Evolutionary conservation across 2,113 vertebrate species (phyloP).

Genomic region (Accipiter cooperii): DNA sequence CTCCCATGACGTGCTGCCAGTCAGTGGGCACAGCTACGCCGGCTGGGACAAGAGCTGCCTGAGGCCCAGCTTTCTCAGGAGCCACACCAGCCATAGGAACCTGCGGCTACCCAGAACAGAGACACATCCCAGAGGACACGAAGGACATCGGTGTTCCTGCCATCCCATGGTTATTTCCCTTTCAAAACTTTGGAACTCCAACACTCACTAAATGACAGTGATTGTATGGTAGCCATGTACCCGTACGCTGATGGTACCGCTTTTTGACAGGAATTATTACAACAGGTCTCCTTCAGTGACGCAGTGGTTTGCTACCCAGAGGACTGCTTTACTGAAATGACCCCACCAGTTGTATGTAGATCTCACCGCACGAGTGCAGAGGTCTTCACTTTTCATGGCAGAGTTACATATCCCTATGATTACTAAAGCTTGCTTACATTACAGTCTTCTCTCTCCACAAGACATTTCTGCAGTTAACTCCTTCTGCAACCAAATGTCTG

Average conservation of each 20-base stretch:
- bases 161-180: not conserved
- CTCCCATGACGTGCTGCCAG: not conserved
- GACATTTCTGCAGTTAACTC: not conserved
- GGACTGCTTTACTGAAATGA: not conserved
- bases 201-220: not conserved
- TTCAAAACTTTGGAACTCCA: not conserved
- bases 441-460: not conserved
- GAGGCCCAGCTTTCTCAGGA: not conserved
- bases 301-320: not conserved
- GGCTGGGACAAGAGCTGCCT: not conserved
- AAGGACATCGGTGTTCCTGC: not conserved
- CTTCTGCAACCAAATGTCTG: not conserved
- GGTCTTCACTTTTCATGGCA: not conserved
- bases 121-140: not conserved
- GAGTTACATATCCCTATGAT: not conserved
- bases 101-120: not conserved
- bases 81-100: not conserved
- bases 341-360: not conserved
- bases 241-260: rapidly evolving
- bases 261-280: not conserved
- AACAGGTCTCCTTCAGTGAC: not conserved
- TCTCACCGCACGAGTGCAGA: not conserved
- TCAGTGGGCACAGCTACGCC: not conserved
- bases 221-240: not conserved
- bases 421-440: not conserved